Conservation (phyloP, 2,888 invertebrate genomes). For the Cyclophora punctaria region DNA sequence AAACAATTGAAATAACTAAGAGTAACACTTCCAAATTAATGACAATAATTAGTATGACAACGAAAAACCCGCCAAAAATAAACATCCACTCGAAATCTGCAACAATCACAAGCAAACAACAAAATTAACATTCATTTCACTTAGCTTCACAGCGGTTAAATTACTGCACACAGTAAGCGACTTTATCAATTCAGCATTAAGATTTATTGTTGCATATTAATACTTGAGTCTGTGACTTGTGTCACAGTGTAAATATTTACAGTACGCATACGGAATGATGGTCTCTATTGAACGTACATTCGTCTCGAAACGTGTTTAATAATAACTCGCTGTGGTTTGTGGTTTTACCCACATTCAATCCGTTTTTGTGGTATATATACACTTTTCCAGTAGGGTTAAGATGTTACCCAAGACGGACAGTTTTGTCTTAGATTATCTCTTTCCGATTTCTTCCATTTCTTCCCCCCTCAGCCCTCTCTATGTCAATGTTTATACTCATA, state of each 20-base stretch:
- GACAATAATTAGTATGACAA: background rate
- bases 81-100: slow-evolving; percentile 4
- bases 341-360: no score
- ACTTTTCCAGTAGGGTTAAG: no score
- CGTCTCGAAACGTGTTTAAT: no score
- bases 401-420: no score
- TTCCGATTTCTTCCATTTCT: no score
- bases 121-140: slow-evolving; percentile 19
- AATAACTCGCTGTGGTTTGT: background rate
- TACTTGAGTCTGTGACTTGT: background rate
- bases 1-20: no score
- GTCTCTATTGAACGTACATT: slow-evolving; percentile 25
- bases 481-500: no score
- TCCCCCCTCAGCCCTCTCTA: no score
- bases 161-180: slow-evolving; percentile 11
- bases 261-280: slow-evolving; percentile 24
- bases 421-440: no score
- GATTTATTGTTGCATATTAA: slow-evolving; percentile 17
- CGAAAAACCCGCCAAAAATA: background rate
- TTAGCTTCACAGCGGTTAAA: slow-evolving; percentile 11
- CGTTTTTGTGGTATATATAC: no score
- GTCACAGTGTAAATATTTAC: slow-evolving; percentile 32
- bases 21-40: no score
- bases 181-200: slow-evolving; percentile 13
- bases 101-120: slow-evolving; percentile 16